A percentile compares a stretch with the other conserved stretches of the same genome.
phyloP scores from a whole-genome alignment of 2,797 vertebrate genomes.

The Lindbergichthys nudifrons region DNA sequence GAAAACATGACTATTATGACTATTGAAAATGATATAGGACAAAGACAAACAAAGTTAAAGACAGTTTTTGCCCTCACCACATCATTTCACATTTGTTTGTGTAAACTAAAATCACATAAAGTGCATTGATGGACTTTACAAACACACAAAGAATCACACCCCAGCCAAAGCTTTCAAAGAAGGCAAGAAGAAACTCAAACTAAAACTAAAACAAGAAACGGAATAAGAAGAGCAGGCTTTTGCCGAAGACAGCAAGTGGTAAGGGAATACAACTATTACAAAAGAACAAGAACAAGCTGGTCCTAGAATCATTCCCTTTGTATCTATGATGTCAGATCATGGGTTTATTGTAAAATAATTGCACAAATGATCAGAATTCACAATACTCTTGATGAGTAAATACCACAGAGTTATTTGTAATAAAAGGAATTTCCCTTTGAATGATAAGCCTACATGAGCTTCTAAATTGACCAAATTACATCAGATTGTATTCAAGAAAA shows the following conservation, averaged over 20 bases:
- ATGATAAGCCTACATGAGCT: conserved; percentile 23
- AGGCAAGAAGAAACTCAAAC: background rate
- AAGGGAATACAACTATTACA: too few relatives aligned
- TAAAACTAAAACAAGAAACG: background rate
- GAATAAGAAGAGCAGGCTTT: too few relatives aligned
- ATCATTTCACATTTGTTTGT: background rate
- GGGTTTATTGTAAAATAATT: conserved; percentile 14
- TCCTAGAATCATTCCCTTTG: background rate
- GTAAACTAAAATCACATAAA: conserved; percentile 1
- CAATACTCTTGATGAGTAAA: conserved; percentile 19
- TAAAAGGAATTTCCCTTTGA: conserved; percentile 42
- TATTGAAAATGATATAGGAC: conserved; percentile 2
- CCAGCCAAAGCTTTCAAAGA: background rate
- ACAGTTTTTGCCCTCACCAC: conserved; percentile 6
- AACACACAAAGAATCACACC: background rate
- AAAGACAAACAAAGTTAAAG: conserved; percentile 4
- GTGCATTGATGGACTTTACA: background rate
- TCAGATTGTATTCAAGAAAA: conserved; percentile 4
- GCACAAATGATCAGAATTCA: conserved; percentile 33
- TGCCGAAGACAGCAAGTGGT: too few relatives aligned
- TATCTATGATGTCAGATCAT: conserved; percentile 21
- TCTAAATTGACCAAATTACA: conserved; percentile 23
- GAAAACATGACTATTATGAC: background rate
- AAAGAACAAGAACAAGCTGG: too few relatives aligned
- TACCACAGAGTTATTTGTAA: conserved; percentile 17